Percentiles rank a stretch among this genome's conserved stretches.
Evolutionary conservation across 53 echinoderm and acorn worm genomes (phyloP).

Genomic region (Holothuria leucospilota): DNA sequence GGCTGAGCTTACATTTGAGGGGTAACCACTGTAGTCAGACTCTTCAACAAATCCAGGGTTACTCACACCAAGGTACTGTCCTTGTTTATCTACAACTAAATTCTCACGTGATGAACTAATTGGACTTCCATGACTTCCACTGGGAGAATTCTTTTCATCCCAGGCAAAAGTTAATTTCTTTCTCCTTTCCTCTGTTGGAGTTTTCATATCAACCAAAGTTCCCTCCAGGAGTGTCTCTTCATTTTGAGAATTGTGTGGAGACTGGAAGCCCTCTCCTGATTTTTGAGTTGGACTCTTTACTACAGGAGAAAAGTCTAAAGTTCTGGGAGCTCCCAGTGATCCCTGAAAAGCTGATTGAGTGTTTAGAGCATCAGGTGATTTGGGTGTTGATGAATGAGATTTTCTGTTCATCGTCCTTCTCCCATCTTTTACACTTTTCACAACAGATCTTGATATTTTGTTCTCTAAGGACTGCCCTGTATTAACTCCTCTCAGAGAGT

Average conservation of each 20-base stretch:
- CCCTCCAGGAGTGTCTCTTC: conserved; percentile 2
- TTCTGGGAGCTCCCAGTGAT: not conserved
- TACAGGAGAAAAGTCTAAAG: conserved; percentile 64
- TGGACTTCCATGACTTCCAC: conserved; percentile 34
- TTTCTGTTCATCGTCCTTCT: conserved; percentile 10
- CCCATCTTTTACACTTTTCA: conserved; percentile 71
- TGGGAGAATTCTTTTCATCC: conserved; percentile 22
- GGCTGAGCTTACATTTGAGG: conserved; percentile 49
- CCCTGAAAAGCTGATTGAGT: conserved; percentile 4
- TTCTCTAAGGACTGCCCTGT: conserved; percentile 58
- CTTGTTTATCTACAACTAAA: conserved; percentile 56
- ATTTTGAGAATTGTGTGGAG: not conserved
- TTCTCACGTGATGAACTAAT: conserved; percentile 74
- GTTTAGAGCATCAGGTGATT: not conserved
- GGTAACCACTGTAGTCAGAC: conserved; percentile 66
- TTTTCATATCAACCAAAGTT: not conserved
- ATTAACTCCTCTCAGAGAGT: conserved; percentile 58
- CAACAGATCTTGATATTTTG: conserved; percentile 56
- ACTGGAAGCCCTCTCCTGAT: not conserved
- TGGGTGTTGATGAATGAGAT: not conserved
- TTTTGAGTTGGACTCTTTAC: conserved; percentile 40
- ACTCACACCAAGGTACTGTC: conserved; percentile 68
- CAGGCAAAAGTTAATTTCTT: conserved; percentile 12
- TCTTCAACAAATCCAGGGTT: conserved; percentile 93
- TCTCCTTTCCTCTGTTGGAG: not conserved